Percentiles rank a stretch among this genome's conserved stretches.
These are phyloP conservation scores for Pycnonotus jocosus DNA, from an alignment of 2,113 vertebrate genomes.

Conservation along the genomic window DNA sequence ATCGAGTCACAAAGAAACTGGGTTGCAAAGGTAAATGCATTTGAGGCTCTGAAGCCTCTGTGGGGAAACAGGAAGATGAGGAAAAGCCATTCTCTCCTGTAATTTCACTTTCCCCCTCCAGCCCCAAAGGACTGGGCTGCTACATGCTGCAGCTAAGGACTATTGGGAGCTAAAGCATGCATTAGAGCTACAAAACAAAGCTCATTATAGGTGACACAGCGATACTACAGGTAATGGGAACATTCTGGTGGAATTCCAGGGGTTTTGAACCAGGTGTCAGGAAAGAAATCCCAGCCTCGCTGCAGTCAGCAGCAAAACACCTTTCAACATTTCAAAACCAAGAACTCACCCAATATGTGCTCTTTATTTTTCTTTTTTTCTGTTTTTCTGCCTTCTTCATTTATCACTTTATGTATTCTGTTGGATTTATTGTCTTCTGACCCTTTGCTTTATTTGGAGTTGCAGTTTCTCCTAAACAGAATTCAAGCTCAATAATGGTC, in stretches of 20 bases:
- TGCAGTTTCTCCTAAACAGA: not conserved
- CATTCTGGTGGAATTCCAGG: not conserved
- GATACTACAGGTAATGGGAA: not conserved
- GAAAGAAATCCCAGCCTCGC: not conserved
- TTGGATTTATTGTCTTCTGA: constrained; percentile 48
- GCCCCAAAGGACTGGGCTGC: not conserved
- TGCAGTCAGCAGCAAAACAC: not conserved
- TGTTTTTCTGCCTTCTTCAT: not conserved
- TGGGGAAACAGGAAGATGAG: not conserved
- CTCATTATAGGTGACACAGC: not conserved
- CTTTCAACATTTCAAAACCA: not conserved
- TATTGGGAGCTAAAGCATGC: not conserved
- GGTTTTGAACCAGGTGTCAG: not conserved
- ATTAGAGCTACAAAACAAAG: not conserved
- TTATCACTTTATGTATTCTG: constrained; percentile 39
- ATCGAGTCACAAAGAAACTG: not conserved
- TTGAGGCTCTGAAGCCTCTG: not conserved
- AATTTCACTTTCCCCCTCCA: not conserved
- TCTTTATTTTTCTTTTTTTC: not conserved
- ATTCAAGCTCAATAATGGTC: constrained; percentile 47
- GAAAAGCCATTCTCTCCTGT: not conserved
- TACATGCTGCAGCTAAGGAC: not conserved
- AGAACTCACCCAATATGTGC: not conserved
- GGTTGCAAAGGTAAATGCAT: not conserved
- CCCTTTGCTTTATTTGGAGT: not conserved